A percentile compares a stretch with the other conserved stretches of the same genome.
These are phyloP conservation scores for Dicentrarchus labrax DNA, from an alignment of 2,113 vertebrate species.

Conservation along the genomic window DNA sequence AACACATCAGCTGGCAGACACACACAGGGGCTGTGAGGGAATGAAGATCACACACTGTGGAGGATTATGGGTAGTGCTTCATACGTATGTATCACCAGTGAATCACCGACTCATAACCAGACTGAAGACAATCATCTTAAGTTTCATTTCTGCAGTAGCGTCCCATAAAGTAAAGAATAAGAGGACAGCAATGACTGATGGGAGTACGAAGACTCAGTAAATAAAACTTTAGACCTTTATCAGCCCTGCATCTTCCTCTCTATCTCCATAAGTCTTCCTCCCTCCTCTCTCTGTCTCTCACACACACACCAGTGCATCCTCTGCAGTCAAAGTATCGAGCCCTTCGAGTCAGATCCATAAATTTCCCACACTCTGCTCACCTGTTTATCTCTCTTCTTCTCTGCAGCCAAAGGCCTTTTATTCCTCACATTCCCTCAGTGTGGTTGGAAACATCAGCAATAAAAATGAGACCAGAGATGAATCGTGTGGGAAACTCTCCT, in stretches of 20 bases:
- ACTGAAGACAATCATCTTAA: background rate
- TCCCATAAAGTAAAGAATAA: slow-evolving; percentile 25
- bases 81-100: background rate
- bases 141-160: slow-evolving; percentile 10
- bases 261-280: slow-evolving; percentile 1
- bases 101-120: background rate
- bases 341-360: slow-evolving; percentile 25
- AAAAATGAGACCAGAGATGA: slow-evolving; percentile 18
- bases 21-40: background rate
- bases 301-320: slow-evolving; percentile 13
- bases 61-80: slow-evolving; percentile 27
- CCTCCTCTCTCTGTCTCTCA: background rate
- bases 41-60: background rate
- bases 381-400: slow-evolving; percentile 34
- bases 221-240: slow-evolving; percentile 32
- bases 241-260: slow-evolving; percentile 26
- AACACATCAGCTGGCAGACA: background rate
- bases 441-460: slow-evolving; percentile 11
- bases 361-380: slow-evolving; percentile 23
- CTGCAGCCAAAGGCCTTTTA: slow-evolving; percentile 23
- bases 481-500: background rate
- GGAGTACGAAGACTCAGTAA: slow-evolving; percentile 13
- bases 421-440: slow-evolving; percentile 20
- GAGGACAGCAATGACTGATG: slow-evolving; percentile 28
- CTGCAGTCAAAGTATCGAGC: slow-evolving; percentile 4